Evolutionary conservation across 1,140 invertebrate genomes (phyloP).

Genomic region (Drosophila rhopaloa): DNA sequence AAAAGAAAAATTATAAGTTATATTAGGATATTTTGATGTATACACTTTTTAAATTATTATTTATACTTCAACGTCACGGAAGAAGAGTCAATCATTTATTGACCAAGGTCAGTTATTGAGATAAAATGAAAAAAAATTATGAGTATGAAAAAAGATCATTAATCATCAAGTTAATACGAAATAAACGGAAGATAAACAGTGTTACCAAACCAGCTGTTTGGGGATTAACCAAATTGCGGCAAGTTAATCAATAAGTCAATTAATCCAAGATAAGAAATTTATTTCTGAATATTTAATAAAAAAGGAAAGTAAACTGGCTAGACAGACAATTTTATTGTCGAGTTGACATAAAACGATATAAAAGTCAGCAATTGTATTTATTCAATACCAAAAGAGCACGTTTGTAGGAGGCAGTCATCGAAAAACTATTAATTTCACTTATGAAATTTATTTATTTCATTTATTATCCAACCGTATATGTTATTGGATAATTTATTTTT

Average conservation of each 20-base stretch:
- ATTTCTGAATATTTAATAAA: too few species aligned
- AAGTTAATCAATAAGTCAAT: too few species aligned
- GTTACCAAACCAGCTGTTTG: too few species aligned
- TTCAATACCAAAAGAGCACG: not conserved
- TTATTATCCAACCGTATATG: not conserved
- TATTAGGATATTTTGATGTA: too few species aligned
- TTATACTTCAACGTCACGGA: too few species aligned
- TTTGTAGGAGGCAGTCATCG: not conserved
- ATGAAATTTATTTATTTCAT: too few species aligned
- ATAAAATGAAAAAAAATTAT: not conserved
- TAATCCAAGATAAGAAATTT: too few species aligned
- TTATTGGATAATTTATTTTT: not conserved
- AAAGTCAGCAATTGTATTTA: not conserved
- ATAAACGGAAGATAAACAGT: not conserved
- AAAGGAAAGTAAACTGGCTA: too few species aligned
- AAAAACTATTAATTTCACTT: not conserved
- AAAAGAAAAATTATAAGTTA: too few species aligned
- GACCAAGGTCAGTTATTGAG: constrained; percentile 11
- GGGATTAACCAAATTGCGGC: not conserved
- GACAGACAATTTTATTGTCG: too few species aligned
- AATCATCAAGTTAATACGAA: not conserved
- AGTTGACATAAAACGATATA: not conserved
- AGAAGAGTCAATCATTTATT: constrained; percentile 3
- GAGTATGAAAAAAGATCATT: not conserved
- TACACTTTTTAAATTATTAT: too few species aligned